Evolutionary conservation across 2,888 invertebrate genomes (phyloP).

Genomic region (Drosophila diplacantha): DNA sequence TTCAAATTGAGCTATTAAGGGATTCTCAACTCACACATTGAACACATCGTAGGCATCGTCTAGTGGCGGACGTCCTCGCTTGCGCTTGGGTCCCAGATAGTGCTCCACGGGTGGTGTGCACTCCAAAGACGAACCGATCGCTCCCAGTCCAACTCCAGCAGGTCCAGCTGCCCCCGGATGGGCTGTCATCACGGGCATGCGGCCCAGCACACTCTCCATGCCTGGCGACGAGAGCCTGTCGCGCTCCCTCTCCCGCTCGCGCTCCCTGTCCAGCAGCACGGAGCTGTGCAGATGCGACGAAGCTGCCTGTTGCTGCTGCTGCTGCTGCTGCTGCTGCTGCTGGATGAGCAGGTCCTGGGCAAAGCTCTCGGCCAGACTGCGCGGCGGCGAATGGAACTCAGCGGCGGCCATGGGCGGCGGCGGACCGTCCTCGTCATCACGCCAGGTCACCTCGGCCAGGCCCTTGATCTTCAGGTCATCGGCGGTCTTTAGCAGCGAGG

Average conservation of each 20-base stretch:
- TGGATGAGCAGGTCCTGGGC: slow-evolving; percentile 56
- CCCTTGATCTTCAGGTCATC: slow-evolving; percentile 95
- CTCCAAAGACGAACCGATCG: slow-evolving; percentile 27
- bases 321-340: slow-evolving; percentile 36
- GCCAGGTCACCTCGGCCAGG: slow-evolving; percentile 92
- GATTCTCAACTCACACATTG: slow-evolving; percentile 41
- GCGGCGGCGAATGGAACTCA: slow-evolving; percentile 70
- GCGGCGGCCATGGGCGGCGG: slow-evolving; percentile 66
- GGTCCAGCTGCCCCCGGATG: slow-evolving; percentile 52
- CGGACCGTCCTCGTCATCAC: slow-evolving; percentile 76
- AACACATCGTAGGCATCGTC: slow-evolving; percentile 79
- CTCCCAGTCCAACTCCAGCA: slow-evolving; percentile 3
- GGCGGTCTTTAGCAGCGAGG: slow-evolving; percentile 92
- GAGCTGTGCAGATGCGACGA: slow-evolving; percentile 18
- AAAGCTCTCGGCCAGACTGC: slow-evolving; percentile 61
- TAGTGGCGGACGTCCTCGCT: slow-evolving; percentile 83
- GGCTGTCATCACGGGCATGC: slow-evolving; percentile 74
- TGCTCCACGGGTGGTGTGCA: slow-evolving; percentile 58
- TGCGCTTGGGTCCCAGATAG: slow-evolving; percentile 79
- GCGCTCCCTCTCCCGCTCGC: slow-evolving; percentile 38
- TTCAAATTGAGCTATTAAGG: background rate
- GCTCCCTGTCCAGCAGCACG: slow-evolving; percentile 8
- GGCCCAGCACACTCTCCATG: slow-evolving; percentile 44
- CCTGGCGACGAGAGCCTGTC: slow-evolving; percentile 51
- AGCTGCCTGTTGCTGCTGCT: slow-evolving; percentile 32